phyloP scores from a whole-genome alignment of 2,113 vertebrate species.

The Rhipidura dahli region DNA sequence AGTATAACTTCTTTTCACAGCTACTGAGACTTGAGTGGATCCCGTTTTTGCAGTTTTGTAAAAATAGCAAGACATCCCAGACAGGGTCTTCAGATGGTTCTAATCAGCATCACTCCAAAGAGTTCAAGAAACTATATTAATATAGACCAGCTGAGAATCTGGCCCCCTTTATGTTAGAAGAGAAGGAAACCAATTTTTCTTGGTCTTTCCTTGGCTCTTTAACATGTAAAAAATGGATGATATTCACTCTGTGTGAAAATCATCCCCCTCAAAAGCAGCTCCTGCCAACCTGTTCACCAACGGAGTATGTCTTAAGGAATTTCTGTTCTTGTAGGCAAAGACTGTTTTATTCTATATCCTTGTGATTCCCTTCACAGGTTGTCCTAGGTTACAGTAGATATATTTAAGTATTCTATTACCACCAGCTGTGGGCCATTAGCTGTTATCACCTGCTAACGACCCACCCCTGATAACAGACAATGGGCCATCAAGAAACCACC shows the following conservation, averaged over 20 bases:
- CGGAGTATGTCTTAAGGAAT: not conserved
- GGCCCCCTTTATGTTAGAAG: not conserved
- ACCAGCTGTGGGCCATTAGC: no score
- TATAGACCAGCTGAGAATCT: constrained; percentile 23
- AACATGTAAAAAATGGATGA: not conserved
- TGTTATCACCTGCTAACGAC: no score
- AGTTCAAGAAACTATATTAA: constrained; percentile 42
- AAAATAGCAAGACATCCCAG: not conserved
- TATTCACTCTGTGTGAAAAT: not conserved
- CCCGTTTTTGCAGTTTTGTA: not conserved
- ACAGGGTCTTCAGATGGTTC: constrained; percentile 41
- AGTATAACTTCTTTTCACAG: not conserved
- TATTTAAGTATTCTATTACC: no score
- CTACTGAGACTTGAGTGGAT: not conserved
- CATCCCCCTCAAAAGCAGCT: not conserved
- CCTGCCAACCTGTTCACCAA: not conserved
- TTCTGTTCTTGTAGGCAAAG: not conserved
- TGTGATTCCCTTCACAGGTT: not conserved
- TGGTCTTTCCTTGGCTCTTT: not conserved
- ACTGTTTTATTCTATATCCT: not conserved
- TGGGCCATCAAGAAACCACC: no score
- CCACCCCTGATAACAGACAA: no score
- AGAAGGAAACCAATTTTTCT: not conserved
- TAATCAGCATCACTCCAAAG: not conserved
- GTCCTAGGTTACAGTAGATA: no score